These are phyloP conservation scores for Chaenodraco wilsoni DNA, from an alignment of 2,797 vertebrate species.

Conservation along the genomic window DNA sequence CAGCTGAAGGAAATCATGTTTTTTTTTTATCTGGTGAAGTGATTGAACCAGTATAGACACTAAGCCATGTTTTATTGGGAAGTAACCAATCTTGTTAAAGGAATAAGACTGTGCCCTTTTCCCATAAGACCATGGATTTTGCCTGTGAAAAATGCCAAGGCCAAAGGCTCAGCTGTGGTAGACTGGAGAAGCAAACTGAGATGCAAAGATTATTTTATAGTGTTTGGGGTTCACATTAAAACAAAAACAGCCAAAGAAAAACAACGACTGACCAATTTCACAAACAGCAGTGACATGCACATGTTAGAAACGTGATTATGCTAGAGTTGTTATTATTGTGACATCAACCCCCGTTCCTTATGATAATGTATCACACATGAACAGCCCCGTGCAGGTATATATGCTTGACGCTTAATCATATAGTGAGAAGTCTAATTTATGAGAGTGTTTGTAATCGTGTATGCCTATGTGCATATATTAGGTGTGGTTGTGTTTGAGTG, in stretches of 20 bases:
- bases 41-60: background rate
- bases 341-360: constrained; percentile 10
- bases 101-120: background rate
- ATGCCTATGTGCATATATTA: background rate
- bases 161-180: background rate
- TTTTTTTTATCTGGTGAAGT: background rate
- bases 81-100: constrained; percentile 11
- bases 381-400: background rate
- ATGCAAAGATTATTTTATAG: constrained; percentile 1
- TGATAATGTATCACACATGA: constrained; percentile 16
- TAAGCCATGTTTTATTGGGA: constrained; percentile 12
- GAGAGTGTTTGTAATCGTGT: background rate
- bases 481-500: background rate
- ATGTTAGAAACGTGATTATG: background rate
- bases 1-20: constrained; percentile 12
- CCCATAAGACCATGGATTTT: background rate
- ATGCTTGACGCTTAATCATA: background rate
- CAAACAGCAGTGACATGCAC: too few species aligned
- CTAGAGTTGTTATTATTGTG: background rate
- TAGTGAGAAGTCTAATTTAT: constrained; percentile 29
- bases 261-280: too few species aligned
- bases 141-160: constrained; percentile 6
- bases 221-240: constrained; percentile 13
- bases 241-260: background rate
- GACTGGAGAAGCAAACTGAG: background rate